These are phyloP conservation scores for Enteromius unitaeniatus DNA, from an alignment of 2,797 vertebrate species.

Conservation along the genomic window DNA sequence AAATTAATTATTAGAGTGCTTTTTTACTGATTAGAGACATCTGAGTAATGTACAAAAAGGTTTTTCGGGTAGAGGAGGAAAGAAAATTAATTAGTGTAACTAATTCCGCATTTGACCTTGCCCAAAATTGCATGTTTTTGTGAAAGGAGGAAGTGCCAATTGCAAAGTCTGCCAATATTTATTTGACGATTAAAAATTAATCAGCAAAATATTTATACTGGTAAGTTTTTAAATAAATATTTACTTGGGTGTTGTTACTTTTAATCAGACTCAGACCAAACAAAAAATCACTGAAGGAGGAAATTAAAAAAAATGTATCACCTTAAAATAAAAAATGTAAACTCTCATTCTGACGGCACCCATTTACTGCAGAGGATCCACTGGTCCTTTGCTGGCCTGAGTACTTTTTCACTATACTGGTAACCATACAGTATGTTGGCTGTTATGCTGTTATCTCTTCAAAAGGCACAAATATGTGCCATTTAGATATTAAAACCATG, in stretches of 20 bases:
- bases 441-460: too few relatives aligned
- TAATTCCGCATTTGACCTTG: not conserved
- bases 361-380: not conserved
- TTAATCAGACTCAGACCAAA: not conserved
- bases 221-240: not conserved
- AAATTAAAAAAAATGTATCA: not conserved
- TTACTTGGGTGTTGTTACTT: not conserved
- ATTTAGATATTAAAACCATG: too few relatives aligned
- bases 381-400: not conserved
- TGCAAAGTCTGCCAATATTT: constrained; percentile 15
- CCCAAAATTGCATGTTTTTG: constrained; percentile 15
- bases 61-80: not conserved
- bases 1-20: constrained; percentile 21
- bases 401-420: not conserved
- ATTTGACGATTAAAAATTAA: not conserved
- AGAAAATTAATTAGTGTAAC: not conserved
- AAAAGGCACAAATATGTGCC: too few relatives aligned
- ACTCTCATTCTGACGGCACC: not conserved
- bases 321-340: not conserved
- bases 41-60: not conserved
- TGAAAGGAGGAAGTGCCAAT: not conserved
- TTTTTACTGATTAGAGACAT: constrained; percentile 34
- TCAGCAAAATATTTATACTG: constrained; percentile 3
- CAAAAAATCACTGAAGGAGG: not conserved
- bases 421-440: too few relatives aligned